A percentile compares a stretch with the other conserved stretches of the same genome.
phyloP scores from a whole-genome alignment of 2,888 invertebrate species.

The Chalcis sispes region DNA sequence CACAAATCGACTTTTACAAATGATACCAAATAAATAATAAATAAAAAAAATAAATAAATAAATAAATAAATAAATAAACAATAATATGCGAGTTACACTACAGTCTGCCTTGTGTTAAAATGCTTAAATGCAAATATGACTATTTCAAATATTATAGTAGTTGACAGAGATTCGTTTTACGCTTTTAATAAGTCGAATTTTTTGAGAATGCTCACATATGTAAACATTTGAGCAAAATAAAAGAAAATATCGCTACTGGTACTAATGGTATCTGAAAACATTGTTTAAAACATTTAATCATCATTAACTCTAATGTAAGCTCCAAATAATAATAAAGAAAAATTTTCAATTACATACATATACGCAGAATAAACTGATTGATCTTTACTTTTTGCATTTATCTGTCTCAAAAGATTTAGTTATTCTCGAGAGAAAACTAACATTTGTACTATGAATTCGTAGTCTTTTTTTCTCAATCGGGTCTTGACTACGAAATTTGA shows the following conservation, averaged over 20 bases:
- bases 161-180: slow-evolving; percentile 43
- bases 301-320: slow-evolving; percentile 43
- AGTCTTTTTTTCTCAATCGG: slow-evolving; percentile 19
- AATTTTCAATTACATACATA: slow-evolving; percentile 36
- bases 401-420: slow-evolving; percentile 14
- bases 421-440: slow-evolving; percentile 19
- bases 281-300: slow-evolving; percentile 52
- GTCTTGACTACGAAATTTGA: slow-evolving; percentile 20
- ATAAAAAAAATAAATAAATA: not conserved
- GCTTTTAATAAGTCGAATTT: slow-evolving; percentile 41
- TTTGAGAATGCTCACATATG: slow-evolving; percentile 38
- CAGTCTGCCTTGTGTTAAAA: slow-evolving; percentile 52
- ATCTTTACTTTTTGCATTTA: slow-evolving; percentile 51
- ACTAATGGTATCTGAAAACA: slow-evolving; percentile 54
- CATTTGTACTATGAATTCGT: slow-evolving; percentile 47
- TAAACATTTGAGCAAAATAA: slow-evolving; percentile 29
- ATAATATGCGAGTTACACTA: slow-evolving; percentile 44
- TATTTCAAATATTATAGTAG: slow-evolving; percentile 43
- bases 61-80: slow-evolving; percentile 14
- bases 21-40: slow-evolving; percentile 42
- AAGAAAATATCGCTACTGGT: slow-evolving; percentile 53
- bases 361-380: slow-evolving; percentile 24
- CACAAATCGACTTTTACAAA: slow-evolving; percentile 56
- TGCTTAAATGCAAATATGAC: no score
- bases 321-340: slow-evolving; percentile 42